phyloP scores from a whole-genome alignment of 2,797 vertebrate species.

The Coendou prehensilis region DNA sequence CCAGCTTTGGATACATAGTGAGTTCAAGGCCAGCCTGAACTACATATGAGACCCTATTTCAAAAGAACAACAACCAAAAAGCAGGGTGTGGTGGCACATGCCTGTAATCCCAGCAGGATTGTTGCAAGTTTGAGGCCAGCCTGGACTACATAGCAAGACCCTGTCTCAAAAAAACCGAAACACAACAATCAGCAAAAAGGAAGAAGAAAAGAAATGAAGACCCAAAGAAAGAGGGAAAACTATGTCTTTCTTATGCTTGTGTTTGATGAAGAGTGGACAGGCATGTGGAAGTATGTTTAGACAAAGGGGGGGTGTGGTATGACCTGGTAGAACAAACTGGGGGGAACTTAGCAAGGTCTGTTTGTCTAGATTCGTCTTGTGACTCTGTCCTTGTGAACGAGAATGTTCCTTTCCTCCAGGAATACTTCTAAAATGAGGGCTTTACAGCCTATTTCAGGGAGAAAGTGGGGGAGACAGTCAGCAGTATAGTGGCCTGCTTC shows the following conservation, averaged over 20 bases:
- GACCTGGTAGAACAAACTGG: neutral
- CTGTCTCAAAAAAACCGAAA: neutral
- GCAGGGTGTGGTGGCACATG: neutral
- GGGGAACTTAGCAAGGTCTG: neutral
- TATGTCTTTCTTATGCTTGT: neutral
- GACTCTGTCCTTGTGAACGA: neutral
- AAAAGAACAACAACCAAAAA: neutral
- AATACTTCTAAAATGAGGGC: neutral
- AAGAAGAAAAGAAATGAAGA: neutral
- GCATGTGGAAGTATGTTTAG: neutral
- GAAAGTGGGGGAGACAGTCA: neutral
- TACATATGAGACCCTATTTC: neutral
- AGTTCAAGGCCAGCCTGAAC: neutral
- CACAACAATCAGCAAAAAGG: neutral
- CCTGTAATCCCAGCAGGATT: neutral
- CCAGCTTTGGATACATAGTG: no score
- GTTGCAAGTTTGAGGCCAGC: neutral
- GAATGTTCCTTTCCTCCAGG: neutral
- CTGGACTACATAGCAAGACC: neutral
- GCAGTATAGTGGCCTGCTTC: neutral
- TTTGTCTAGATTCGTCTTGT: neutral
- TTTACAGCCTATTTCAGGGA: neutral
- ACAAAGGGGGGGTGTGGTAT: neutral
- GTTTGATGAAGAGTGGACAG: neutral
- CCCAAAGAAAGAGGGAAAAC: neutral